These are phyloP conservation scores for Euspilapteryx auroguttella DNA, from an alignment of 2,888 invertebrate species.

Conservation along the genomic window DNA sequence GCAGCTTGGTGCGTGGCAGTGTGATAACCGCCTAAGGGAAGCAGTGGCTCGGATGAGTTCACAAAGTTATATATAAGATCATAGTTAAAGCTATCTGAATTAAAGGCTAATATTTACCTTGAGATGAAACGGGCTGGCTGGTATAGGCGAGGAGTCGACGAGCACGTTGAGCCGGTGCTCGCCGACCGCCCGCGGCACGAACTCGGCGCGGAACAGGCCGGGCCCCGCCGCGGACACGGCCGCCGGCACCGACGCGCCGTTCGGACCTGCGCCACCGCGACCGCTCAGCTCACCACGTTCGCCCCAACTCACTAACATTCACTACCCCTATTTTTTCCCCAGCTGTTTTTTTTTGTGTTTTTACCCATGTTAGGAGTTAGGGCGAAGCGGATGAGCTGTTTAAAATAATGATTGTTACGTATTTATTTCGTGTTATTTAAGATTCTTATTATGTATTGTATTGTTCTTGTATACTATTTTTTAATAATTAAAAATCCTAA, in stretches of 20 bases:
- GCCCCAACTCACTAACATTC: constrained; percentile 15
- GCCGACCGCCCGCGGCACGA: constrained; percentile 87
- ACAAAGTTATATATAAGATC: too few relatives aligned
- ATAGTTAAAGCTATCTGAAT: too few relatives aligned
- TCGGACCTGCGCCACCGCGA: constrained; percentile 71
- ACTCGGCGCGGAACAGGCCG: constrained; percentile 86
- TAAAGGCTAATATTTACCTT: constrained; percentile 67
- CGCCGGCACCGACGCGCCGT: constrained; percentile 87
- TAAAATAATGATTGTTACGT: not conserved
- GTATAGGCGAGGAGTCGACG: constrained; percentile 79
- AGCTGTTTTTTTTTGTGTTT: constrained; percentile 2
- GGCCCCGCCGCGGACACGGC: constrained; percentile 84
- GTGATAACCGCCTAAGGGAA: not conserved
- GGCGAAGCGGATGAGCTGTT: constrained; percentile 55
- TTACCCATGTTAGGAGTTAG: constrained; percentile 45
- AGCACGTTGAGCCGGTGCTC: constrained; percentile 89
- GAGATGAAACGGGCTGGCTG: constrained; percentile 91
- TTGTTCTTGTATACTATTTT: too few relatives aligned
- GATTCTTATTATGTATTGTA: too few relatives aligned
- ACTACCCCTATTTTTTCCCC: constrained; percentile 4
- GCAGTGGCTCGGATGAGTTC: too few relatives aligned
- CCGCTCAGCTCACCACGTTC: constrained; percentile 44
- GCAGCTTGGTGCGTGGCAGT: too few relatives aligned
- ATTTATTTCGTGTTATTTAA: not conserved
- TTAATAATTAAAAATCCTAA: too few relatives aligned